Conservation (phyloP, 2,113 vertebrate genomes). For the Corythornis vintsioides region DNA sequence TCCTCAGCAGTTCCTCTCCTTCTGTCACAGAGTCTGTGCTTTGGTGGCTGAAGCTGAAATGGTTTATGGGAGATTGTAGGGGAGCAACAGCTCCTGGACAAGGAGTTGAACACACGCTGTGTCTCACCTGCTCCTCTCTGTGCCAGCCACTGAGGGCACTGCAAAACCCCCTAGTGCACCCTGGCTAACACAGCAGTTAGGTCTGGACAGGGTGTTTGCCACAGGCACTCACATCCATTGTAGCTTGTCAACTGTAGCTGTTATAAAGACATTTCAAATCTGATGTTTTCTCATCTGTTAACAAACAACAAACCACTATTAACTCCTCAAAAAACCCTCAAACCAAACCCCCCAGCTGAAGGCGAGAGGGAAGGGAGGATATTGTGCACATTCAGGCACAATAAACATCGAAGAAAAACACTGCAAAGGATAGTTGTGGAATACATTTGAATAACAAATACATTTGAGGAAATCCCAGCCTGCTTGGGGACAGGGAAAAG, state of each 20-base stretch:
- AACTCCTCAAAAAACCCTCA: neutral
- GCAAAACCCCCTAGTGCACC: neutral
- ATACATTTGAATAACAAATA: constrained; percentile 66
- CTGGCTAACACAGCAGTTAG: too few species aligned
- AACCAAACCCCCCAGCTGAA: neutral
- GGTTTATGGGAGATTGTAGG: rapidly evolving
- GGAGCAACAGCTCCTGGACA: neutral
- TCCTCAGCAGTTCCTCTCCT: constrained; percentile 44
- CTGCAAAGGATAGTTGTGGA: constrained; percentile 35
- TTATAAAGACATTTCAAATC: rapidly evolving
- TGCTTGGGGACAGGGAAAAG: constrained; percentile 38
- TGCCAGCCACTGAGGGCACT: neutral
- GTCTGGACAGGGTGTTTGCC: neutral
- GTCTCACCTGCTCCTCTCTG: neutral
- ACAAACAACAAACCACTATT: too few species aligned
- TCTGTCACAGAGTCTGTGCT: constrained; percentile 58
- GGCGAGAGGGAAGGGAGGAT: neutral
- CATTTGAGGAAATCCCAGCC: constrained; percentile 62
- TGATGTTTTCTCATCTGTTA: neutral
- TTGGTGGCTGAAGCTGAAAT: neutral
- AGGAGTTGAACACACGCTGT: rapidly evolving
- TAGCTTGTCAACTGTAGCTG: rapidly evolving
- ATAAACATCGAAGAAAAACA: constrained; percentile 14
- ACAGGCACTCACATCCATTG: rapidly evolving
- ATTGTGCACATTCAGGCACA: neutral